Evolutionary conservation across 2,113 vertebrate genomes (phyloP).

Genomic region (Benitochromis conjunctus): DNA sequence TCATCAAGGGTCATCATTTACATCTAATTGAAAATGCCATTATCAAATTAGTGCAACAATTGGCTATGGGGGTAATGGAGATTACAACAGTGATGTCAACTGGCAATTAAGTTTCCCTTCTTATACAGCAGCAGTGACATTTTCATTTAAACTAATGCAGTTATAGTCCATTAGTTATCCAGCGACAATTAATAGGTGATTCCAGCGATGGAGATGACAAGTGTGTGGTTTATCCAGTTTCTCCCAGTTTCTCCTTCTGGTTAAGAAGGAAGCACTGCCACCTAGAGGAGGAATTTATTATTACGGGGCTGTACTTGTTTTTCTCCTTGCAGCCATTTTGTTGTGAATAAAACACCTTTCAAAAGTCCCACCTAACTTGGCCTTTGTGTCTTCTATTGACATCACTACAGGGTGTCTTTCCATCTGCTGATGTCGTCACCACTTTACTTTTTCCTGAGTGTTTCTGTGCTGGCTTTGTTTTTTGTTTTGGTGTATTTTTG

Average conservation of each 20-base stretch:
- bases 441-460: background rate
- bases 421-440: background rate
- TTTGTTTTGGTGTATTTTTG: background rate
- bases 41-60: conserved; percentile 38
- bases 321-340: conserved; percentile 57
- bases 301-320: background rate
- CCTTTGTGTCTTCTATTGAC: background rate
- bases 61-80: background rate
- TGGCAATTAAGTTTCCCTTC: background rate
- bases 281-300: conserved; percentile 17
- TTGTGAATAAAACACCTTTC: conserved; percentile 12
- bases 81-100: background rate
- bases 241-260: background rate
- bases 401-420: background rate
- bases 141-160: background rate
- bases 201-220: background rate
- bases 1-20: background rate
- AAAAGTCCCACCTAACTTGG: background rate
- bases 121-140: background rate
- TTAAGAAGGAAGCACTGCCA: conserved; percentile 51
- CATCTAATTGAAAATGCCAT: conserved; percentile 20
- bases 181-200: background rate
- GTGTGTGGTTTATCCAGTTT: background rate
- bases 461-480: background rate
- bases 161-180: conserved; percentile 2